These are phyloP conservation scores for Rhinolophus sinicus DNA, from an alignment of 2,113 vertebrate genomes.

Conservation along the genomic window DNA sequence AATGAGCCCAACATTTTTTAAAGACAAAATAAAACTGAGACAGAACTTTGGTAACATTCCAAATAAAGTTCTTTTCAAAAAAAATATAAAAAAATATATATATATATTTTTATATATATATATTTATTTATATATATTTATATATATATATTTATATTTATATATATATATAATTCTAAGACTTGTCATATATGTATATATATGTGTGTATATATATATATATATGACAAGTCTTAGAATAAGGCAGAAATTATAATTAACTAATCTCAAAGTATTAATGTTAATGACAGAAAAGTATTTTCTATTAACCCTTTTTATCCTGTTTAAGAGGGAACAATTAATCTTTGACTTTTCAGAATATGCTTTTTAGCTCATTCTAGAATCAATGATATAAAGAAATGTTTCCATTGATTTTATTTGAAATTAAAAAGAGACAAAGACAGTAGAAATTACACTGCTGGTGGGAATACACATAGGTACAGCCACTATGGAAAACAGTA, in stretches of 20 bases:
- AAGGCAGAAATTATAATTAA: not conserved
- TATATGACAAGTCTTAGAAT: not conserved
- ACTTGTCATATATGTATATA: too few relatives aligned
- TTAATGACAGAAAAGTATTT: not conserved
- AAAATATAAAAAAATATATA: too few relatives aligned
- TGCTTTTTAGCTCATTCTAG: not conserved
- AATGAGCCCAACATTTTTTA: not conserved
- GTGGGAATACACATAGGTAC: too few relatives aligned
- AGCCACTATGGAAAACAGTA: too few relatives aligned
- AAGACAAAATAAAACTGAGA: not conserved
- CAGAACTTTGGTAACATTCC: not conserved
- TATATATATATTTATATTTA: too few relatives aligned
- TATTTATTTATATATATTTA: too few relatives aligned
- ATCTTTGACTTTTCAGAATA: not conserved
- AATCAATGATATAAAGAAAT: not conserved
- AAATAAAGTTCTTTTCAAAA: not conserved
- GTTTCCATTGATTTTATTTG: not conserved
- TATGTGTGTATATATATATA: too few relatives aligned
- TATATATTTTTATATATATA: too few relatives aligned
- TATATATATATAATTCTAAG: too few relatives aligned
- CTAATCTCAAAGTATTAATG: not conserved
- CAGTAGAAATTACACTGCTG: not conserved
- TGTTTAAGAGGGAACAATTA: not conserved
- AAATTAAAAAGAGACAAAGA: not conserved
- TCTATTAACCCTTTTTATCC: not conserved